A percentile compares a stretch with the other conserved stretches of the same genome.
Evolutionary conservation across 2,888 invertebrate genomes (phyloP).

Genomic region (Amblyjoppa fuscipennis): DNA sequence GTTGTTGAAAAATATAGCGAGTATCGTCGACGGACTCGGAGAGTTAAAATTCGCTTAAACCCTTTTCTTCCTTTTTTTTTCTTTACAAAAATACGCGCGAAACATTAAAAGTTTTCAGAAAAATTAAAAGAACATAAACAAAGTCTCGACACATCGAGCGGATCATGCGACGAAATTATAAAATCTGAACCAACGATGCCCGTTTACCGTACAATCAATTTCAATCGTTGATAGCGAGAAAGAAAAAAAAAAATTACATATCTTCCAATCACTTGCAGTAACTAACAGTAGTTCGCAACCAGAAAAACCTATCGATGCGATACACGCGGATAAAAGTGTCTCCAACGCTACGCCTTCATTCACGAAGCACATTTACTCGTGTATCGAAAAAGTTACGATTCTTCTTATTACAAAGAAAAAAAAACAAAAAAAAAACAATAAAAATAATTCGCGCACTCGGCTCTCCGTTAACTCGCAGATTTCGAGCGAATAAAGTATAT

Average conservation of each 20-base stretch:
- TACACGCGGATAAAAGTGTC: neutral
- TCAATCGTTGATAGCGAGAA: neutral
- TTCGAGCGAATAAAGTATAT: slow-evolving; percentile 53
- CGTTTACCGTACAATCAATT: neutral
- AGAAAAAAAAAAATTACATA: neutral
- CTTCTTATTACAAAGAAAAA: neutral
- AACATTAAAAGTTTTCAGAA: neutral
- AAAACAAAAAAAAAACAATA: neutral
- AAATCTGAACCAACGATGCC: neutral
- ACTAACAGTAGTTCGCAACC: neutral
- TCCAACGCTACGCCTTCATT: neutral
- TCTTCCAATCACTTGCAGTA: neutral
- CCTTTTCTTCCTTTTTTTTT: neutral
- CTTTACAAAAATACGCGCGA: neutral
- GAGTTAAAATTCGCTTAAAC: neutral
- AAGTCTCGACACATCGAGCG: neutral
- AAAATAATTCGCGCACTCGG: slow-evolving; percentile 24
- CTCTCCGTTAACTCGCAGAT: slow-evolving; percentile 3
- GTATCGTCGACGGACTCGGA: neutral
- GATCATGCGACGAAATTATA: neutral
- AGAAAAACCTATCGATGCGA: neutral
- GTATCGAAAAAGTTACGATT: neutral
- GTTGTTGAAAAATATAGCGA: slow-evolving; percentile 55
- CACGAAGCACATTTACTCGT: slow-evolving; percentile 3
- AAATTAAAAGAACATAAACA: neutral